phyloP scores from a whole-genome alignment of 2,888 invertebrate genomes.

The Chrysolina oricalcia region DNA sequence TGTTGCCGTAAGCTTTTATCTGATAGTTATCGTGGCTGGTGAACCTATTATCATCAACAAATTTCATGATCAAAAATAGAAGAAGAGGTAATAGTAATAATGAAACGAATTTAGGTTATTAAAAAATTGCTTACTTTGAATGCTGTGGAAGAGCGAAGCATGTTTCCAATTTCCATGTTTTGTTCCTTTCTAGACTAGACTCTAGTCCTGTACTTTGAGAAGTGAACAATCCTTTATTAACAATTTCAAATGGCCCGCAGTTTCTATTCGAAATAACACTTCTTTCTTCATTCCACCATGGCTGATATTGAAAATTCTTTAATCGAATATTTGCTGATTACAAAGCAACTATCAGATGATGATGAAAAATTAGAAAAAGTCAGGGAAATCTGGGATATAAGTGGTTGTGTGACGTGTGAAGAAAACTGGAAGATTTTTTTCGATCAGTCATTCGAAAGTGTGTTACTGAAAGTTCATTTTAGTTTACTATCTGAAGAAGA shows the following conservation, averaged over 20 bases:
- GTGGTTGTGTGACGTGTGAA: slow-evolving; percentile 45
- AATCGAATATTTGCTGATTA: neutral
- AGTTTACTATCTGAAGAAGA: slow-evolving; percentile 64
- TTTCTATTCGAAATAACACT: neutral
- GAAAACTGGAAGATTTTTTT: slow-evolving; percentile 59
- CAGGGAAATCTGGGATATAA: slow-evolving; percentile 30
- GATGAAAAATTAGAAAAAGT: neutral
- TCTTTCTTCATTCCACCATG: neutral
- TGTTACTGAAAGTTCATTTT: slow-evolving; percentile 54
- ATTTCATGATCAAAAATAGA: too few relatives aligned
- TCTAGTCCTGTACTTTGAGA: too few relatives aligned
- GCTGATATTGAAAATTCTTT: slow-evolving; percentile 1
- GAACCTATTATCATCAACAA: too few relatives aligned
- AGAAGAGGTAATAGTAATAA: too few relatives aligned
- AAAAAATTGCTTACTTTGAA: too few relatives aligned
- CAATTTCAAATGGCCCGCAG: neutral
- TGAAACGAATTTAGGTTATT: too few relatives aligned
- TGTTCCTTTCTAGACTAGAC: too few relatives aligned
- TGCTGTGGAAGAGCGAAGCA: too few relatives aligned
- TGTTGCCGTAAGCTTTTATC: too few relatives aligned
- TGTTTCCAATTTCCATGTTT: too few relatives aligned
- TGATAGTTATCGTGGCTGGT: too few relatives aligned
- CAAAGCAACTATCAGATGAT: neutral
- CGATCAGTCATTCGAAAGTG: slow-evolving; percentile 55
- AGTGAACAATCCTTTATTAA: too few relatives aligned